Conservation (phyloP, 2,888 invertebrate genomes). For the Pteria penguin region DNA sequence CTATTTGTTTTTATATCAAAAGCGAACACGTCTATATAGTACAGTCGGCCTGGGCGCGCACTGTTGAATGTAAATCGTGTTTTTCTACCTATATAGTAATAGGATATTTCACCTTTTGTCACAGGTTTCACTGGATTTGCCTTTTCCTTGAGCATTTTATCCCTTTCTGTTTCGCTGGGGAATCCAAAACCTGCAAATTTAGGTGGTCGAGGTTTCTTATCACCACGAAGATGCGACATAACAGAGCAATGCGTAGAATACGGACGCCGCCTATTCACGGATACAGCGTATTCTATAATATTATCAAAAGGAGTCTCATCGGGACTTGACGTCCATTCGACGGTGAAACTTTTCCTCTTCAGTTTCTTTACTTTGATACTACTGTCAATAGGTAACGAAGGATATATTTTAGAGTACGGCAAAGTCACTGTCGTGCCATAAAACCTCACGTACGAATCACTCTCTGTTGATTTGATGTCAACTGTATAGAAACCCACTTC, state of each 20-base stretch:
- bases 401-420: conserved; percentile 50
- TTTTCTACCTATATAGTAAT: conserved; percentile 82
- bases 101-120: conserved; percentile 69
- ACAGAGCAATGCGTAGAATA: conserved; percentile 82
- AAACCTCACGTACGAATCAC: conserved; percentile 70
- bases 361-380: conserved; percentile 41
- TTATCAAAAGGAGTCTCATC: conserved; percentile 59
- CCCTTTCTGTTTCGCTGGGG: conserved; percentile 64
- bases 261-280: conserved; percentile 80
- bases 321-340: conserved; percentile 57
- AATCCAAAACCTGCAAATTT: conserved; percentile 74
- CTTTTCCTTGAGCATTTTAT: conserved; percentile 48
- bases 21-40: conserved; percentile 83
- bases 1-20: conserved; percentile 82
- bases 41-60: conserved; percentile 81
- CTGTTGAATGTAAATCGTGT: conserved; percentile 82
- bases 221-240: conserved; percentile 78
- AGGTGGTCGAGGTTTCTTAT: conserved; percentile 70
- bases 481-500: conserved; percentile 68
- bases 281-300: conserved; percentile 81
- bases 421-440: conserved; percentile 67
- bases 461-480: conserved; percentile 63
- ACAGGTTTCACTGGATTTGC: conserved; percentile 62
- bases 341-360: conserved; percentile 46
- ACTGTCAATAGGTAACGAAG: conserved; percentile 50